These are phyloP conservation scores for Sardinella longiceps DNA, from an alignment of 2,797 vertebrate genomes.

Conservation along the genomic window DNA sequence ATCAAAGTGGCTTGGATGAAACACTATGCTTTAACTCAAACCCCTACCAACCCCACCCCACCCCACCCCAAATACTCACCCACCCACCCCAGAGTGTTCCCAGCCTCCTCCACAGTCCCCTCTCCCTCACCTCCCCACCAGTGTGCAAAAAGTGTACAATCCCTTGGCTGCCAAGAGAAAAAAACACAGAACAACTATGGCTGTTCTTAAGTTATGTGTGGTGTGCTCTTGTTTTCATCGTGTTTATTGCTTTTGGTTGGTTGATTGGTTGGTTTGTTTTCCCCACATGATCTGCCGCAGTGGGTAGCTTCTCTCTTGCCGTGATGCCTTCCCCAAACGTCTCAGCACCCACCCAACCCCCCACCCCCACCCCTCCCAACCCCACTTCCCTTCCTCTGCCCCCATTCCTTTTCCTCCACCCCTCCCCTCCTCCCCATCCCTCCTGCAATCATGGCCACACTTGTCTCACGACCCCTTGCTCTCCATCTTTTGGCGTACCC, in stretches of 20 bases:
- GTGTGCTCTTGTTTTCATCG: slow-evolving; percentile 53
- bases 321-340: neutral
- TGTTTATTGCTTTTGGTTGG: slow-evolving; percentile 50
- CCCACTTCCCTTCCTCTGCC: neutral
- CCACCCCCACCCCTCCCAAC: neutral
- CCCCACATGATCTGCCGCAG: slow-evolving; percentile 43
- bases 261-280: slow-evolving; percentile 42
- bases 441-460: neutral
- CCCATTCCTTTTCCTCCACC: neutral
- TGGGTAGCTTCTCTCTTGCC: neutral
- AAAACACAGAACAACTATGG: slow-evolving; percentile 57
- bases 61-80: slow-evolving; percentile 77
- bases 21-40: slow-evolving; percentile 56
- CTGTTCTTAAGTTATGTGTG: slow-evolving; percentile 71
- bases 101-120: slow-evolving; percentile 88
- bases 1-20: slow-evolving; percentile 92
- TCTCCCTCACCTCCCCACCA: slow-evolving; percentile 68
- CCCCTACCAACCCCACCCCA: slow-evolving; percentile 69
- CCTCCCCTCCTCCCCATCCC: neutral
- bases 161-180: slow-evolving; percentile 85
- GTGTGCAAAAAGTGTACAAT: slow-evolving; percentile 66
- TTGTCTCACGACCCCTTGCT: neutral
- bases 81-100: slow-evolving; percentile 84
- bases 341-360: neutral
- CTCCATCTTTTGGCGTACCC: slow-evolving; percentile 65